Percentiles rank a stretch among this genome's conserved stretches.
Evolutionary conservation across 1,140 invertebrate species (phyloP).

Genomic region (Camponotus floridanus): DNA sequence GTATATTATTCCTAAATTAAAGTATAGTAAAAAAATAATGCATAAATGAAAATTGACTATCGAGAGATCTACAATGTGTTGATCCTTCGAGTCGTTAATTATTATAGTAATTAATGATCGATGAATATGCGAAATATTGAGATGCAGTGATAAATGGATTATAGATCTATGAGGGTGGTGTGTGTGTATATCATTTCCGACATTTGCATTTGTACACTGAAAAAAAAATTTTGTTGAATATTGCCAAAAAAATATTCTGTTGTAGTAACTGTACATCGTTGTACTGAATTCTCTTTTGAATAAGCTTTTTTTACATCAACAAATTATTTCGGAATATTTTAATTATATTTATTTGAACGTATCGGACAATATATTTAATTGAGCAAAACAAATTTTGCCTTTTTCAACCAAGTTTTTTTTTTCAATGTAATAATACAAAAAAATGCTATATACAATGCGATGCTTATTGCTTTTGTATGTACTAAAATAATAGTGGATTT

Average conservation of each 20-base stretch:
- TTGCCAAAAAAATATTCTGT: too few relatives aligned
- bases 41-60: background rate
- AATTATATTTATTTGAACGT: too few relatives aligned
- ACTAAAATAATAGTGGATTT: constrained; percentile 39
- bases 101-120: constrained; percentile 2
- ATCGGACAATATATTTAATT: too few relatives aligned
- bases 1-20: constrained; percentile 39
- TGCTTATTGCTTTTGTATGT: constrained; percentile 72
- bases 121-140: constrained; percentile 21
- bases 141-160: constrained; percentile 25
- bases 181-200: background rate
- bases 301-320: too few relatives aligned
- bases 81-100: background rate
- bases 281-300: too few relatives aligned
- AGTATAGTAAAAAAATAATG: background rate
- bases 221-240: too few relatives aligned
- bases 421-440: too few relatives aligned
- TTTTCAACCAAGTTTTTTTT: too few relatives aligned
- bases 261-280: too few relatives aligned
- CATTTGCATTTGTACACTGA: background rate
- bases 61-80: background rate
- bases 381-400: too few relatives aligned
- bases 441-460: constrained; percentile 25
- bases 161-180: constrained; percentile 18
- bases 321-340: too few relatives aligned